Base-by-base conservation (phyloP, 2,888 invertebrate species). In the Capitulum mitella region DNA sequence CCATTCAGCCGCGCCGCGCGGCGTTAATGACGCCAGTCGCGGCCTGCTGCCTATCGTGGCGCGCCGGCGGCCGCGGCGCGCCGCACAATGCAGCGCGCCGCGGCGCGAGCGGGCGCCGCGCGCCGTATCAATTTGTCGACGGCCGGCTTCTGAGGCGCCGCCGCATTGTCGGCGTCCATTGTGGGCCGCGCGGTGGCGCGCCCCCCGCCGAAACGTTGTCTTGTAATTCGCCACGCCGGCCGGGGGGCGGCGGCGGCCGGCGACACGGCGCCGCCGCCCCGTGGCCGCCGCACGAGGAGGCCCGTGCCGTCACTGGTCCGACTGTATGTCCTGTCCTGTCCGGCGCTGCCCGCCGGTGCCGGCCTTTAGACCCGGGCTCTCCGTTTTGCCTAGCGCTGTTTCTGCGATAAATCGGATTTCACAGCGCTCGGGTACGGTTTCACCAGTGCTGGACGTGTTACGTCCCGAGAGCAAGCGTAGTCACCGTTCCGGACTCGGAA, bases 151-250 rank as follows among this genome's bases (percentile, higher is more conserved):
- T 22, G 37, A 70, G 70, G 10, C 3, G 26, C 70, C 70, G 70
- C 70, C 58, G 34, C 70, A 26, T 37, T 70, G 70, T 70, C 70
- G 70, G 70, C 40, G 70, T 10, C 40, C 70, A 70, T 70, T 70
- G 70, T 70, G 6, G 58, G 26, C 37, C 5, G 40, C 40, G 12
- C 34, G 19, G 26, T 10, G 22, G 70, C 70, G 22, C 26, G 12
- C 70, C 70, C 70, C 58, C 29, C 26, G 29, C 37, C 40, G 70
- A 12, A 22, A 14, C 6, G 37, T 70, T 70, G 70, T 70, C 70
- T 70, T 70, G 70, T 70, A 40, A 70, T 70, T 70, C 70, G 70
- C 70, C 37, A 16, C 70, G 40, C 34, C 14, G 29, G 70, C 1
- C 70, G 70, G 70, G 70, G 70, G 37, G 37, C 70, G 26, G 58